Conservation (phyloP, 2,797 vertebrate genomes). For the Sphenopsis melanotis region DNA sequence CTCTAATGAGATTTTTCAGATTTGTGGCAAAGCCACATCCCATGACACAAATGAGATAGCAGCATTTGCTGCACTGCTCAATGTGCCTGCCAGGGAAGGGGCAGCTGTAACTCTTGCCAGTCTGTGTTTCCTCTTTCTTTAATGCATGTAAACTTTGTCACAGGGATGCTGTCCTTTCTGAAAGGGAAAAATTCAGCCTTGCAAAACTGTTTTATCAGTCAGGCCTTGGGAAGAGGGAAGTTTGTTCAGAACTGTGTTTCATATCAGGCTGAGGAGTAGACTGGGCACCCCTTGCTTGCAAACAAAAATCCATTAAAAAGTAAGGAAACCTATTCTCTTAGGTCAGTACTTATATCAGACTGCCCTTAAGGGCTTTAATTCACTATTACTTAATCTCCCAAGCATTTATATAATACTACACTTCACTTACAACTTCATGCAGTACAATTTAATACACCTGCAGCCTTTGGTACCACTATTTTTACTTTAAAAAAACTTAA, state of each 20-base stretch:
- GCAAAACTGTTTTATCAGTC: background rate
- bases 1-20: constrained; percentile 43
- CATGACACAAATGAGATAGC: background rate
- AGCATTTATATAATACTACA: constrained; percentile 8
- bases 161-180: background rate
- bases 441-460: constrained; percentile 45
- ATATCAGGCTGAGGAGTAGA: background rate
- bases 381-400: background rate
- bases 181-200: background rate
- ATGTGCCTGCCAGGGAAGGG: background rate
- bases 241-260: constrained; percentile 10
- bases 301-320: background rate
- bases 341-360: background rate
- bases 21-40: constrained; percentile 6
- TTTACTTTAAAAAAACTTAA: constrained; percentile 24
- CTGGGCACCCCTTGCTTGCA: background rate
- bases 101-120: background rate
- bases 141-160: background rate
- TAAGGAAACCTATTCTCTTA: background rate
- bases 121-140: background rate
- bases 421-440: constrained; percentile 17
- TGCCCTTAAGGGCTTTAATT: constrained; percentile 19
- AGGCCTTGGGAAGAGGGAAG: background rate
- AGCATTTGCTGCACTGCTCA: background rate
- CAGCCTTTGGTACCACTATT: background rate